Percentiles rank a stretch among this genome's conserved stretches.
These are phyloP conservation scores for Vollenhovia emeryi DNA, from an alignment of 1,140 invertebrate genomes.

Conservation along the genomic window DNA sequence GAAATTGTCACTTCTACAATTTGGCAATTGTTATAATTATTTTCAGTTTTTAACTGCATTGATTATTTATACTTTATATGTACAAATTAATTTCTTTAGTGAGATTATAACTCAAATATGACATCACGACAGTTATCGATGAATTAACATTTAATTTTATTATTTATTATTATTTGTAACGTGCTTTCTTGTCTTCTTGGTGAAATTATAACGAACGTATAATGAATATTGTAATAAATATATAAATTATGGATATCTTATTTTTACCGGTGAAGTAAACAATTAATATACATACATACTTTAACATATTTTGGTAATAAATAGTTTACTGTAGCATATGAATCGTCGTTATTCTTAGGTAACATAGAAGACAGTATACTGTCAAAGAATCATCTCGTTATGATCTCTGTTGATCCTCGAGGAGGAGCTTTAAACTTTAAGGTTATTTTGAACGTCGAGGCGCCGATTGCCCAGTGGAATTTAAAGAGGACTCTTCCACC, in stretches of 20 bases:
- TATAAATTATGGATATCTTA: background rate
- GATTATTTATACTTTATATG: background rate
- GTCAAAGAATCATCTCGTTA: slow-evolving; percentile 44
- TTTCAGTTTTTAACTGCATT: background rate
- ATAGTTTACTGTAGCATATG: background rate
- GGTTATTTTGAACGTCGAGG: slow-evolving; percentile 59
- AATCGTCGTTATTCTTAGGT: background rate
- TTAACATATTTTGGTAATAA: background rate
- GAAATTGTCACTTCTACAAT: background rate
- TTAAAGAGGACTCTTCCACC: slow-evolving; percentile 64
- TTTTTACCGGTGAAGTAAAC: background rate
- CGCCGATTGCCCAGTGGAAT: slow-evolving; percentile 64
- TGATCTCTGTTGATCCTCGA: slow-evolving; percentile 50
- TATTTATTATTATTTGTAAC: background rate
- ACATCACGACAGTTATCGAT: background rate
- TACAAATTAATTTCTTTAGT: background rate
- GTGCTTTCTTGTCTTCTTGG: background rate
- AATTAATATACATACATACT: background rate
- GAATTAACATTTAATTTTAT: slow-evolving; percentile 19
- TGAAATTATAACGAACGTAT: background rate
- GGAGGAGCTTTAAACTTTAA: slow-evolving; percentile 58
- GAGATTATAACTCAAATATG: background rate
- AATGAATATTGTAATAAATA: background rate
- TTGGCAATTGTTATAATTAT: background rate
- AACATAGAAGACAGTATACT: slow-evolving; percentile 1